Evolutionary conservation across 1,140 invertebrate species (phyloP).

Genomic region (Grapholita molesta): DNA sequence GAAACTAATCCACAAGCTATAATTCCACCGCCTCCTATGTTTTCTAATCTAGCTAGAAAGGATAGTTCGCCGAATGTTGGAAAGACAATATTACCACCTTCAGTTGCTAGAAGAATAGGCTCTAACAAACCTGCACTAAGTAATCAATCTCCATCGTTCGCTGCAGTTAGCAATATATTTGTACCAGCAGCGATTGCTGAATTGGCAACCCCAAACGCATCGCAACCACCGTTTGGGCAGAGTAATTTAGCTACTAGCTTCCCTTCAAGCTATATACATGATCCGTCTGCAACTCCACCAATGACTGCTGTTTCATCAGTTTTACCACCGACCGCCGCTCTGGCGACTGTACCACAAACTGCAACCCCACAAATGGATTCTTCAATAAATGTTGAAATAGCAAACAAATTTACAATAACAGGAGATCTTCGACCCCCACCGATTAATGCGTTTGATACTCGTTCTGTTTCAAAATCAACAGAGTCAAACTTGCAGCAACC

Average conservation of each 20-base stretch:
- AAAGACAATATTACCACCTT: constrained; percentile 59
- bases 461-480: neutral
- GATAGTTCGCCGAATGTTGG: constrained; percentile 36
- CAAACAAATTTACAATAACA: too few species aligned
- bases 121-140: constrained; percentile 54
- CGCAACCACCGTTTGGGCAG: neutral
- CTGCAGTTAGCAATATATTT: constrained; percentile 46
- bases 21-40: constrained; percentile 70
- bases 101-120: constrained; percentile 58
- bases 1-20: constrained; percentile 22
- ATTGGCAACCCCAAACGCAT: neutral
- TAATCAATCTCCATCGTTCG: constrained; percentile 27
- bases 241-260: neutral
- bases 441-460: neutral
- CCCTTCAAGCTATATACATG: neutral
- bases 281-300: too few species aligned
- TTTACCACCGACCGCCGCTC: neutral
- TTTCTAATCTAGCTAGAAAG: constrained; percentile 45
- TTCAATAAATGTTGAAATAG: neutral
- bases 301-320: too few species aligned
- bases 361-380: neutral
- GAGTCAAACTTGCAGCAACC: neutral
- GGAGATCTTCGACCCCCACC: neutral
- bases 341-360: neutral
- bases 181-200: constrained; percentile 33